phyloP scores from a whole-genome alignment of 2,797 vertebrate genomes.

The Diceros bicornis region DNA sequence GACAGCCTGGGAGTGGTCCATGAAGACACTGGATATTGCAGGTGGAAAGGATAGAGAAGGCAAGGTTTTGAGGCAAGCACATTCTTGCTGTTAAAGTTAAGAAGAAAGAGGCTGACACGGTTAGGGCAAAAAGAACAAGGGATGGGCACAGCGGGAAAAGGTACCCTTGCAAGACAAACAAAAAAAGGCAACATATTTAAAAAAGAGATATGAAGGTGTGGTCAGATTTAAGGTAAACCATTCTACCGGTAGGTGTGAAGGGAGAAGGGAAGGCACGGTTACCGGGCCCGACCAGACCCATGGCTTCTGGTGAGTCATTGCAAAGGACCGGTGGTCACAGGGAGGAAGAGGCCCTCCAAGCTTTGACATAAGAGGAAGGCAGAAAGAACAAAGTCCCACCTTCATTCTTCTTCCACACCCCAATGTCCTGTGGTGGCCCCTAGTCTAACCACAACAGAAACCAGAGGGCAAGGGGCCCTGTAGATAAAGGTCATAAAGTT shows the following conservation, averaged over 20 bases:
- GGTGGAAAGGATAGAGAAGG: accelerated
- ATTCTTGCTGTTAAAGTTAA: accelerated
- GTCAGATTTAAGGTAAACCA: neutral
- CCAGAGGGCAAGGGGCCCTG: neutral
- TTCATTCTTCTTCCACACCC: neutral
- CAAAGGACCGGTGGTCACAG: accelerated
- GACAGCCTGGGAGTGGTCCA: too few relatives aligned
- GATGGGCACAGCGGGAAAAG: neutral
- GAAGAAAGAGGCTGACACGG: neutral
- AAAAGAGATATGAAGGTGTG: neutral
- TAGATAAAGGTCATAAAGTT: too few relatives aligned
- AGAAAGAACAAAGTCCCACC: accelerated
- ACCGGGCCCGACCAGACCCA: accelerated
- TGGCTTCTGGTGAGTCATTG: neutral
- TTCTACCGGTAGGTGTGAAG: too few relatives aligned
- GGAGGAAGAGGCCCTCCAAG: neutral
- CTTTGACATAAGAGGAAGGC: accelerated
- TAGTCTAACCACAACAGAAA: neutral
- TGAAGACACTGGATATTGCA: accelerated
- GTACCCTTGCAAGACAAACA: neutral
- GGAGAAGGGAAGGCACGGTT: accelerated
- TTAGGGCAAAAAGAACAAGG: neutral
- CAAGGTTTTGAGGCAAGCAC: accelerated
- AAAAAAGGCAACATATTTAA: accelerated
- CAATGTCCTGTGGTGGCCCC: accelerated